phyloP scores from a whole-genome alignment of 2,797 vertebrate species.

The Peromyscus attwateri region DNA sequence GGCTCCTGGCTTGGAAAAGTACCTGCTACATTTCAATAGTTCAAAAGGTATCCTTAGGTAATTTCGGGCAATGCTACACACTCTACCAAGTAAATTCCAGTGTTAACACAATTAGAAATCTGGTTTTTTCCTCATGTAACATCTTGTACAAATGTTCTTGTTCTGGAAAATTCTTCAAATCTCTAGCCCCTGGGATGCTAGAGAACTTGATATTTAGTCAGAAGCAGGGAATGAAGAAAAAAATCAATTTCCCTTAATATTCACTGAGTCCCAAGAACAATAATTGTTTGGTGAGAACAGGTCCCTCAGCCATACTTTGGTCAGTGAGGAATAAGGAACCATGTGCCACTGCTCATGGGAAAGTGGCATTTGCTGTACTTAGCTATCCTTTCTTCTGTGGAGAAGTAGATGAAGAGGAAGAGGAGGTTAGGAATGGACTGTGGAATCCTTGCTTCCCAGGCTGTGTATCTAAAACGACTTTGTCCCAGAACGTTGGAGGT shows the following conservation, averaged over 20 bases:
- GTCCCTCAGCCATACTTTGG: neutral
- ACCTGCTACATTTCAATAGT: neutral
- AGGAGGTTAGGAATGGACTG: neutral
- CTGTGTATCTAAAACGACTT: neutral
- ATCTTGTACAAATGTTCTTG: neutral
- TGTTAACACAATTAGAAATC: neutral
- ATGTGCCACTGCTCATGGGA: neutral
- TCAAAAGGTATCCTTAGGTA: neutral
- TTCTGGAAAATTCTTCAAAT: constrained; percentile 7
- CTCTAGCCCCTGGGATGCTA: neutral
- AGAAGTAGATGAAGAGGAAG: neutral
- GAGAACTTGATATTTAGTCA: constrained; percentile 16
- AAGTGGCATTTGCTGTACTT: neutral
- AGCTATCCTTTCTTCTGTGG: neutral
- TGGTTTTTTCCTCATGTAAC: neutral
- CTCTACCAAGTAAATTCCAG: neutral
- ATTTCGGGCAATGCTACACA: neutral
- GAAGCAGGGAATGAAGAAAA: neutral
- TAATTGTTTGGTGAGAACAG: neutral
- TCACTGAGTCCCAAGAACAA: neutral
- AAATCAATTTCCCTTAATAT: neutral
- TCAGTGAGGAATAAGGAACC: neutral
- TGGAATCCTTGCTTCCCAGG: neutral
- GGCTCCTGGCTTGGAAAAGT: neutral
- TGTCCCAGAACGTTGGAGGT: neutral